Conservation (phyloP, 2,113 vertebrate genomes). For the Phylloscopus whistleri region DNA sequence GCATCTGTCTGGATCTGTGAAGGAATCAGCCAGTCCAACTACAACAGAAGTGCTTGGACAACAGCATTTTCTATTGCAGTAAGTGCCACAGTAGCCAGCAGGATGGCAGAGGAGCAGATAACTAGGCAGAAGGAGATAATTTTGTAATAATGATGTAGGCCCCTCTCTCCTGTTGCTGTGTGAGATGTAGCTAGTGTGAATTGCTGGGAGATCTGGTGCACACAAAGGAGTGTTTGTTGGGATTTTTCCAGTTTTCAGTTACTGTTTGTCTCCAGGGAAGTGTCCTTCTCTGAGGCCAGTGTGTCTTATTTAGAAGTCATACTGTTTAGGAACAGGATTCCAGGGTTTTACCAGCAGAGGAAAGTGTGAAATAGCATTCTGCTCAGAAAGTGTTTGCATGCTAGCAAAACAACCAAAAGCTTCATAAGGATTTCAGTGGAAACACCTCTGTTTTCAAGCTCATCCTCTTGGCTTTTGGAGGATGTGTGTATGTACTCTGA, state of each 20-base stretch:
- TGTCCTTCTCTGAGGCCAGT: not conserved
- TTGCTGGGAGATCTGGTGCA: not conserved
- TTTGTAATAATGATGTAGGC: not conserved
- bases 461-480: not conserved
- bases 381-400: not conserved
- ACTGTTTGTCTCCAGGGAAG: not conserved
- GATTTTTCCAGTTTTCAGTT: not conserved
- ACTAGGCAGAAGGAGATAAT: not conserved
- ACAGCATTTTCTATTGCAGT: not conserved
- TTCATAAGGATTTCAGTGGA: not conserved
- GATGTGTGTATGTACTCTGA: fast-evolving
- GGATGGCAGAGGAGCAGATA: not conserved
- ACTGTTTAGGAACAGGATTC: not conserved
- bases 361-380: not conserved
- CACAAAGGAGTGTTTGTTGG: not conserved
- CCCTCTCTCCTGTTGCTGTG: fast-evolving
- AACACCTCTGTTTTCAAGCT: not conserved
- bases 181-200: not conserved
- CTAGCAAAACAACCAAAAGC: not conserved
- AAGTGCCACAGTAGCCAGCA: not conserved
- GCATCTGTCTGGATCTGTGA: not conserved
- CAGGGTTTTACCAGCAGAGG: not conserved
- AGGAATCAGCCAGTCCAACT: not conserved
- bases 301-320: not conserved
- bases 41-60: not conserved